phyloP scores from a whole-genome alignment of 2,113 vertebrate genomes.

The western clawed frog (Xenopus tropicalis) region UCB_Xtro_10.0 CM004447.2:149817501-149818000 shows the following conservation, averaged over 20 bases:
- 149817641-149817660: background rate
- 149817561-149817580: no score
- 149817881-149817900: constrained; percentile 97
- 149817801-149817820: constrained; percentile 77
- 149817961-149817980: constrained; percentile 99
- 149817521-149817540: no score
- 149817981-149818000: constrained; percentile 99
- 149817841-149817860: constrained; percentile 95
- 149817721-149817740: constrained; percentile 25
- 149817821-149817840: constrained; percentile 98
- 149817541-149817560: no score
- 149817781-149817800: constrained; percentile 46
- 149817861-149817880: constrained; percentile 89
- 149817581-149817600: no score
- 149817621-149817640: no score
- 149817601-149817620: no score
- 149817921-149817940: constrained; percentile 99
- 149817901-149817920: constrained; percentile 97
- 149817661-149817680: background rate
- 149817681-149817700: background rate
- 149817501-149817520: no score
- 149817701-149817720: constrained; percentile 18
- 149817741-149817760: constrained; percentile 51
- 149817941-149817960: constrained; percentile 99
- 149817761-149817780: constrained; percentile 55